Percentiles rank a stretch among this genome's conserved stretches.
phyloP scores from a whole-genome alignment of 1,140 invertebrate genomes.

The Platorchestia sp. region DNA sequence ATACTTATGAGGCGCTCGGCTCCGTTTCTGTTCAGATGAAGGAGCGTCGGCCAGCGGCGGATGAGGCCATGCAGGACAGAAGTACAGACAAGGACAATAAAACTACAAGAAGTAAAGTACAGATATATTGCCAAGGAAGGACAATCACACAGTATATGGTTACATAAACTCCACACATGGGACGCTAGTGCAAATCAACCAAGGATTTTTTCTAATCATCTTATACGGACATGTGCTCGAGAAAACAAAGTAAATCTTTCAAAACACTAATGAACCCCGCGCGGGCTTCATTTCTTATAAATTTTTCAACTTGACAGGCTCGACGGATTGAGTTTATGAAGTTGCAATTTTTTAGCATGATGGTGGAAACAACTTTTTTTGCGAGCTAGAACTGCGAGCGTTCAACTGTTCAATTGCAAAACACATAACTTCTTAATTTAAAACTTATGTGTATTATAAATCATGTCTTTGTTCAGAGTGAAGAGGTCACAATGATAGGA shows the following conservation, averaged over 20 bases:
- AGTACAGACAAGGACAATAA: slow-evolving; percentile 27
- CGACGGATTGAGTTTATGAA: background rate
- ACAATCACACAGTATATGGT: slow-evolving; percentile 1
- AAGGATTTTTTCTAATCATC: background rate
- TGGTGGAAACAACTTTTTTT: background rate
- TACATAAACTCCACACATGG: background rate
- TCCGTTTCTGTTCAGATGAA: slow-evolving; percentile 16
- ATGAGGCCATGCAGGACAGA: background rate
- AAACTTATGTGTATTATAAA: background rate
- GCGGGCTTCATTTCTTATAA: background rate
- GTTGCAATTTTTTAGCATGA: background rate
- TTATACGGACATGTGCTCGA: background rate
- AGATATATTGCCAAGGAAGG: slow-evolving; percentile 44
- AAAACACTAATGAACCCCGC: background rate
- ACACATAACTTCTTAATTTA: background rate
- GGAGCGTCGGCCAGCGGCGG: background rate
- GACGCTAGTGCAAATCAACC: background rate
- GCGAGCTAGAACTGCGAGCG: background rate
- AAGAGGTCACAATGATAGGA: background rate
- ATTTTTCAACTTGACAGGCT: background rate
- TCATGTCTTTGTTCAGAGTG: background rate
- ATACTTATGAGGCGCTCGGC: background rate
- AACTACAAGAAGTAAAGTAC: slow-evolving; percentile 45
- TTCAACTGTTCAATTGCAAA: background rate
- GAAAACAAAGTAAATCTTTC: background rate